Percentiles rank a stretch among this genome's conserved stretches.
phyloP scores from a whole-genome alignment of 2,797 vertebrate genomes.

The Eulemur coronatus region DNA sequence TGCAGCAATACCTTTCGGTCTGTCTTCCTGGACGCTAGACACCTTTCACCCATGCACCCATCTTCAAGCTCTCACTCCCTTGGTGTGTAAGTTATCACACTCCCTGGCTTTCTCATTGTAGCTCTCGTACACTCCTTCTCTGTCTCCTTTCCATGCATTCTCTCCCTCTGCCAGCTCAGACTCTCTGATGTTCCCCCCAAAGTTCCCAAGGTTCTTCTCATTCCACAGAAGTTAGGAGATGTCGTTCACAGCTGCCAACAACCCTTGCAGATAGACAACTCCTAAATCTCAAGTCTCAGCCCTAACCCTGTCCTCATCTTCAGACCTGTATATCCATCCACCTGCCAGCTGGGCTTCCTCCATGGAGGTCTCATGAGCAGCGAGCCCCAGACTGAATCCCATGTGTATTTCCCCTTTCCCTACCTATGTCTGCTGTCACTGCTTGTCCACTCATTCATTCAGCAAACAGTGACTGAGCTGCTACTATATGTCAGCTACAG shows the following conservation, averaged over 20 bases:
- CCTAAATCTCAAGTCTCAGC: not conserved
- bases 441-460: not conserved
- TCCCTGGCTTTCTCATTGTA: not conserved
- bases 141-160: not conserved
- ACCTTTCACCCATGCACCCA: fast-evolving
- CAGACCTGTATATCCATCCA: fast-evolving
- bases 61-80: too few relatives aligned
- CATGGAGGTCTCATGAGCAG: not conserved
- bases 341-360: not conserved
- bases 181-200: not conserved
- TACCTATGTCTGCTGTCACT: not conserved
- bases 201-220: not conserved
- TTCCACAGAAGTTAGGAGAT: not conserved
- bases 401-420: fast-evolving
- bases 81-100: not conserved
- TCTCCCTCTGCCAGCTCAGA: not conserved
- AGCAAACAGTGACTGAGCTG: not conserved
- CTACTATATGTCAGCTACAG: fast-evolving
- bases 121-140: too few relatives aligned
- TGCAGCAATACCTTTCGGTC: too few relatives aligned
- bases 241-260: not conserved
- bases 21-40: not conserved
- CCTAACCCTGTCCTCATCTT: not conserved
- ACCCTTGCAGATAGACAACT: not conserved
- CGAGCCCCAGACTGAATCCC: too few relatives aligned